These are phyloP conservation scores for Plusia festucae DNA, from an alignment of 2,888 invertebrate genomes.

Conservation along the genomic window DNA sequence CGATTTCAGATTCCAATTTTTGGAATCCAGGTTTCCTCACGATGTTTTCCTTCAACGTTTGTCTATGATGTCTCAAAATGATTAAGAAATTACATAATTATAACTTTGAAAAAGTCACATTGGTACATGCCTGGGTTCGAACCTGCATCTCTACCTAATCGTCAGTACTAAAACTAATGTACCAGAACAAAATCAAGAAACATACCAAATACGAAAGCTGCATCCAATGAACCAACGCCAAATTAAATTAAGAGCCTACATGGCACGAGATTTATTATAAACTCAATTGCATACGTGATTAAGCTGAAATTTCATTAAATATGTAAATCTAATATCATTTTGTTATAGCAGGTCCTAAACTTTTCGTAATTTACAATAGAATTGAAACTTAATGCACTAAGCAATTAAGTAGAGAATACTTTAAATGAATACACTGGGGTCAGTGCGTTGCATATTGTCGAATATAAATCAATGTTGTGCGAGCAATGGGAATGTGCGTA, in stretches of 20 bases:
- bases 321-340: slow-evolving; percentile 11
- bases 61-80: no score
- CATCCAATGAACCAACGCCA: not conserved
- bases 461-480: slow-evolving; percentile 67
- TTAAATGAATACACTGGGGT: slow-evolving; percentile 18
- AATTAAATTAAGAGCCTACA: not conserved
- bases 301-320: slow-evolving; percentile 10
- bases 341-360: not conserved
- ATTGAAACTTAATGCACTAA: not conserved
- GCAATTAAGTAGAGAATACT: slow-evolving; percentile 17
- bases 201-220: no score
- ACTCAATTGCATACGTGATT: slow-evolving; percentile 1
- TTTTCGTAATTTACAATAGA: not conserved
- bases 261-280: not conserved
- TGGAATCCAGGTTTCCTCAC: no score
- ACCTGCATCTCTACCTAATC: no score
- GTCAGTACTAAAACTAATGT: no score
- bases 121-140: no score
- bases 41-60: no score
- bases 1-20: no score
- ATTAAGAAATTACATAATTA: no score
- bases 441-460: slow-evolving; percentile 68
- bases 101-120: no score
- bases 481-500: slow-evolving; percentile 1
- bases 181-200: no score